Conservation (phyloP, 2,797 vertebrate genomes). For the Myotis pilosus region DNA sequence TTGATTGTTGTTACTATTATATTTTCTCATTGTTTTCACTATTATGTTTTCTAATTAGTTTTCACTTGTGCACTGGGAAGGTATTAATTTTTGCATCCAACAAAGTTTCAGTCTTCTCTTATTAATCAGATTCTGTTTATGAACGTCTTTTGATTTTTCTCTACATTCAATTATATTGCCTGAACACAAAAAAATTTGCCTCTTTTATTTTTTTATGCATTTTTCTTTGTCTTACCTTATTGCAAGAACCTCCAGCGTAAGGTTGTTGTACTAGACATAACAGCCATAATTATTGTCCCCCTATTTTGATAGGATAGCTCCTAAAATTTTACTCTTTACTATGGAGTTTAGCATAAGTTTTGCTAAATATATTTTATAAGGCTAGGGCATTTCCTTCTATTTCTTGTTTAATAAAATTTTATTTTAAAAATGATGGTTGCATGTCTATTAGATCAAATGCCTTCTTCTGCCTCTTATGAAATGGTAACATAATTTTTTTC, state of each 20-base stretch:
- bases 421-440: background rate
- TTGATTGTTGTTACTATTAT: background rate
- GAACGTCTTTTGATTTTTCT: background rate
- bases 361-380: constrained; percentile 12
- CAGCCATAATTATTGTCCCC: background rate
- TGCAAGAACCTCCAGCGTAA: background rate
- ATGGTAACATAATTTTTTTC: background rate
- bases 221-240: background rate
- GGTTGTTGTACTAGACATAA: background rate
- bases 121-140: constrained; percentile 16
- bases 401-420: constrained; percentile 30
- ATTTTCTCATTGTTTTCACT: constrained; percentile 40
- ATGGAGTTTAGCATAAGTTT: background rate
- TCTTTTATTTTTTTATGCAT: background rate
- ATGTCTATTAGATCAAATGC: background rate
- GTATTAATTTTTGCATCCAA: constrained; percentile 7
- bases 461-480: background rate
- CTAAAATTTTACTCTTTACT: constrained; percentile 8
- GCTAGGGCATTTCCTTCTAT: background rate
- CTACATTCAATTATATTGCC: background rate
- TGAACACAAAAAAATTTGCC: background rate
- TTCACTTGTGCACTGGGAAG: background rate
- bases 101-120: background rate
- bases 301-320: background rate
- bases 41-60: constrained; percentile 48